Evolutionary conservation across 1,140 invertebrate genomes (phyloP).

Genomic region (Achroia grisella): DNA sequence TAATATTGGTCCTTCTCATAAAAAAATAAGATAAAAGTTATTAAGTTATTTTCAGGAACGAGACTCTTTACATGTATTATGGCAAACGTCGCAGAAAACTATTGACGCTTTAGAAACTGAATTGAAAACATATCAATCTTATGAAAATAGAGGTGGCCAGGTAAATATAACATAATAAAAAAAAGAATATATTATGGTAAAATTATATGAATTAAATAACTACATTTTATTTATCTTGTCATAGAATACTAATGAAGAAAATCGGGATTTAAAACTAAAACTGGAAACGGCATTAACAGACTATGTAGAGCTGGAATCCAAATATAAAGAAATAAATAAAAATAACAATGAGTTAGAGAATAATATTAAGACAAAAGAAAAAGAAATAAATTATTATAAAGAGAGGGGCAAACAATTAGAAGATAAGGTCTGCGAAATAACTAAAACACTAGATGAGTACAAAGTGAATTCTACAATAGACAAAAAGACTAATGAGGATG

Average conservation of each 20-base stretch:
- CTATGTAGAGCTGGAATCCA: constrained; percentile 55
- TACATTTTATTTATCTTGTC: no score
- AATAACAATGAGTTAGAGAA: constrained; percentile 37
- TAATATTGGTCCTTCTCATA: no score
- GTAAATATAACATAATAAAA: constrained; percentile 20
- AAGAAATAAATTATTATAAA: constrained; percentile 48
- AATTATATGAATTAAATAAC: no score
- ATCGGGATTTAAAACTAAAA: constrained; percentile 48
- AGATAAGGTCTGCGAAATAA: constrained; percentile 38
- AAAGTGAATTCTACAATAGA: constrained; percentile 43
- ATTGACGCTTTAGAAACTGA: constrained; percentile 74
- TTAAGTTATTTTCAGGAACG: constrained; percentile 71
- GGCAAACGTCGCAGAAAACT: constrained; percentile 76
- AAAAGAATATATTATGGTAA: constrained; percentile 1
- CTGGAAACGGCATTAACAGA: constrained; percentile 54
- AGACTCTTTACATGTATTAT: constrained; percentile 74
- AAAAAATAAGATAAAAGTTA: neutral
- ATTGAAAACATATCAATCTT: constrained; percentile 67
- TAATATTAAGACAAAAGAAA: constrained; percentile 41
- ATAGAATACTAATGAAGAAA: constrained; percentile 37
- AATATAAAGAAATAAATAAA: constrained; percentile 54
- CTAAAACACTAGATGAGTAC: constrained; percentile 42
- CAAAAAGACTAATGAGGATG: constrained; percentile 42
- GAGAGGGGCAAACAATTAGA: constrained; percentile 52
- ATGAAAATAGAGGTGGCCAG: constrained; percentile 32